Evolutionary conservation across 1,140 invertebrate genomes (phyloP), one percentile per base, ranked within the genome.

Genomic region (Thereuonema tuberculata): DNA sequence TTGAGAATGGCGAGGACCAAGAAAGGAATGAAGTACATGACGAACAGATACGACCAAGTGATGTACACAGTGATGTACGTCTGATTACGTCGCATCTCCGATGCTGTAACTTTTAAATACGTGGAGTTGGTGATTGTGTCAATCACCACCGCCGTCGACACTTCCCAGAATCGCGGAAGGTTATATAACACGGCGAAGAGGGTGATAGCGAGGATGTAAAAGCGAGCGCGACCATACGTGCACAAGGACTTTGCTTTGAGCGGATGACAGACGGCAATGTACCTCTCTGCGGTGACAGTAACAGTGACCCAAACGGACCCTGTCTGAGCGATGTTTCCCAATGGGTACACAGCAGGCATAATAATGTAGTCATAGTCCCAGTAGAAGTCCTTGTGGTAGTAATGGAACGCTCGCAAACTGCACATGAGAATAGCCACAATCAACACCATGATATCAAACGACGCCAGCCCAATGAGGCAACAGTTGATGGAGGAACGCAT

Each of bases 401-500:
- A 86, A 71, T 91, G 93, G 31, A 97, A 81, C 3, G 86, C 84
- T 2, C 85, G 83, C 59, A 96, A 76, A 1, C 88, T 88, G 70
- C 93, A 93, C 15, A 95, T 80, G 64, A 94, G 78, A 50, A 93
- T 81, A 25, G 90, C 87, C 14, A 87, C 86, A 52, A 92, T 77
- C 52, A 95, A 87, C 56, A 96, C 80, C 53, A 91, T 78, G 0
- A 87, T 89, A 76, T 96, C 93, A 75, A 89, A 93, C 66, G 87
- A 81, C 0, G 93, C 91, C 29, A 96, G 78, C 1, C 90, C 90
- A 46, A 89, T 89, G 2, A 96, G 80, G 60, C 94, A 80, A 68
- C 91, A 93, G 75, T 95, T 96, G 64, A 95, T 93, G 64, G 90
- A 93, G 9, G 89, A 93, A 65, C 85, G 82, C 92, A 95, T 95